A percentile compares a stretch with the other conserved stretches of the same genome.
Evolutionary conservation across 2,113 vertebrate species (phyloP).

Genomic region (Cebus imitator): DNA sequence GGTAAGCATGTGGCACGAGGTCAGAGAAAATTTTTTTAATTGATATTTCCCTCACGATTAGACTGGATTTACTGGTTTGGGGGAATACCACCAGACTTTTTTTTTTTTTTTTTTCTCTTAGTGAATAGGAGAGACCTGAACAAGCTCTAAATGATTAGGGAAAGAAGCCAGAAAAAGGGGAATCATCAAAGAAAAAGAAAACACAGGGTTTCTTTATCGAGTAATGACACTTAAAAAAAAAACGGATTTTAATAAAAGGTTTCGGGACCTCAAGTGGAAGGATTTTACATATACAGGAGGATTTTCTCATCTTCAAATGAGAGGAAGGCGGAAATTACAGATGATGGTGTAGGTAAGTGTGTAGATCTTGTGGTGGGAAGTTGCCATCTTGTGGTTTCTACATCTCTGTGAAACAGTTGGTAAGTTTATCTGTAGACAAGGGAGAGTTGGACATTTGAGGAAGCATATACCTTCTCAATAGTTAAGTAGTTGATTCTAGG

Average conservation of each 20-base stretch:
- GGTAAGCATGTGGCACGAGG: background rate
- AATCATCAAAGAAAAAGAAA: background rate
- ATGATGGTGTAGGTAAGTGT: background rate
- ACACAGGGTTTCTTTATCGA: background rate
- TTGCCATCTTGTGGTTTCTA: slow-evolving; percentile 29
- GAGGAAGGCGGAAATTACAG: background rate
- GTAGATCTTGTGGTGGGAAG: background rate
- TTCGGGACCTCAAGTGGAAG: background rate
- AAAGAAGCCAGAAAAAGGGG: background rate
- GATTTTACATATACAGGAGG: background rate
- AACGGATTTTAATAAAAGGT: background rate
- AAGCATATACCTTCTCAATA: background rate
- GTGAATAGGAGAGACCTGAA: background rate
- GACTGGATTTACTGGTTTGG: background rate
- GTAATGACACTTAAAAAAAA: background rate
- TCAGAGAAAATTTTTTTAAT: background rate
- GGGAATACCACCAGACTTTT: background rate
- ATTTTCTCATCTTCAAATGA: background rate
- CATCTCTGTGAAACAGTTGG: background rate
- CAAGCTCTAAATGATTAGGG: background rate
- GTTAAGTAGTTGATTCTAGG: background rate
- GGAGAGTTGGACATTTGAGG: background rate
- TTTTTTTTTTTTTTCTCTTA: background rate
- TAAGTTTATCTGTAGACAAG: background rate
- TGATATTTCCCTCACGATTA: background rate